phyloP scores from a whole-genome alignment of 2,888 invertebrate genomes.

The Ganaspis brasiliensis region DNA sequence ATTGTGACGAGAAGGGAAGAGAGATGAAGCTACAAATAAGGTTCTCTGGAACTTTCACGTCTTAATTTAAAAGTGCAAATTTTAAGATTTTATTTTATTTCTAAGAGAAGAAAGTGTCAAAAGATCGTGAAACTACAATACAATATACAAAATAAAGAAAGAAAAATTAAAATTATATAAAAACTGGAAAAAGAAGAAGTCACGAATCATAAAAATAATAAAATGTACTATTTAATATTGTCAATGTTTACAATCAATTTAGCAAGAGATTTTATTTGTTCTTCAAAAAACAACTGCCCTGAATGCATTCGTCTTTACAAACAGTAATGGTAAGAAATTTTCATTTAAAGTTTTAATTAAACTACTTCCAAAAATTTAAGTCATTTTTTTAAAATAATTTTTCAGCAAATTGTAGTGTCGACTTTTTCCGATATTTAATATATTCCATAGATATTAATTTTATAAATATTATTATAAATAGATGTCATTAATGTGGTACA shows the following conservation, averaged over 20 bases:
- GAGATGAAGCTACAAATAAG: neutral
- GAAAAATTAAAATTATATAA: neutral
- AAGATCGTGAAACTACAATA: neutral
- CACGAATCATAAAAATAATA: neutral
- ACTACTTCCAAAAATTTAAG: no score
- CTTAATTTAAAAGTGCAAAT: neutral
- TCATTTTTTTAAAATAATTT: no score
- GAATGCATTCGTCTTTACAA: neutral
- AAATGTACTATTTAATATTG: neutral
- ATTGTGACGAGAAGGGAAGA: slow-evolving; percentile 1
- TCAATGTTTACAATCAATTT: neutral
- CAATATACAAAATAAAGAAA: neutral
- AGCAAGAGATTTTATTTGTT: neutral
- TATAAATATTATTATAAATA: no score
- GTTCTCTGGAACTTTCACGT: neutral
- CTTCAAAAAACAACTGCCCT: neutral
- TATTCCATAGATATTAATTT: no score
- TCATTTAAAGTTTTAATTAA: no score
- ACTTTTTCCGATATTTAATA: no score
- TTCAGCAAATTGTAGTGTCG: no score
- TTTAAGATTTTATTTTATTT: neutral
- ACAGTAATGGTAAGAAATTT: slow-evolving; percentile 22
- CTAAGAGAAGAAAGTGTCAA: neutral
- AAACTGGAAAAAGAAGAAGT: neutral
- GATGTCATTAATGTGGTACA: no score